Base-by-base conservation (phyloP, 2,113 vertebrate species). In the Ranitomeya imitator region DNA sequence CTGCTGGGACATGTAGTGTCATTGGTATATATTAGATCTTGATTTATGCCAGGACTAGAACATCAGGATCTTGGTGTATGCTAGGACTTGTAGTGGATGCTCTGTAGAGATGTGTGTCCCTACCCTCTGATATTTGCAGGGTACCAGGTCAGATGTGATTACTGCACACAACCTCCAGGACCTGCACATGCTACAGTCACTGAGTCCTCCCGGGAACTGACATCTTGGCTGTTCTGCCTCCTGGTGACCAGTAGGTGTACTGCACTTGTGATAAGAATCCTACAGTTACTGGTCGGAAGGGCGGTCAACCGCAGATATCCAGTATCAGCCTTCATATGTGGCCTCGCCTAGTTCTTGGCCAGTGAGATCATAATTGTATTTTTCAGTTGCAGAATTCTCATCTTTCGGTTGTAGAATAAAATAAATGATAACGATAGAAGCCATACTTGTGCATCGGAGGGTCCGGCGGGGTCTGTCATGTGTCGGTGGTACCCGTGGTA, bases 241-340 rank as follows among this genome's bases (percentile, higher is more conserved):
- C 65, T 71, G 63, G 63, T 6, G 65, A 65, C 21, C 82, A 55
- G 15, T 84, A 52, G 16, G 65, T 21, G 60, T 26, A 69, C 65
- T 84, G 51, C 45, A 84, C 21, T 6, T 54, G 63, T 54, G 63
- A 84, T 69, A 18, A 65, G 37, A 11, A 84, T 84, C 63, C 65
- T 67, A 83, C 80, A 14, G 59, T 82, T 63, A 63, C 80, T 67
- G 60, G 13, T 26, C 63, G 80, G 79, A 63, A 82, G 79, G 79
- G n/a, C 31, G n/a, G 16, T 19, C 3, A 6, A 7, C 14, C 31
- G 79, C 4, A 81, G 69, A 73, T 73, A 57, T 13, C 55, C 55
- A 57, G 9, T 11, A 57, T 13, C 55, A 57, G 12, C 55, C 55
- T 57, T 57, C 12, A 57, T 57, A 7, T 57, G 55, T 11, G 8